Evolutionary conservation across 2,113 vertebrate genomes (phyloP), one percentile per base, ranked within the genome.

Genomic region (Synchiropus splendidus): DNA sequence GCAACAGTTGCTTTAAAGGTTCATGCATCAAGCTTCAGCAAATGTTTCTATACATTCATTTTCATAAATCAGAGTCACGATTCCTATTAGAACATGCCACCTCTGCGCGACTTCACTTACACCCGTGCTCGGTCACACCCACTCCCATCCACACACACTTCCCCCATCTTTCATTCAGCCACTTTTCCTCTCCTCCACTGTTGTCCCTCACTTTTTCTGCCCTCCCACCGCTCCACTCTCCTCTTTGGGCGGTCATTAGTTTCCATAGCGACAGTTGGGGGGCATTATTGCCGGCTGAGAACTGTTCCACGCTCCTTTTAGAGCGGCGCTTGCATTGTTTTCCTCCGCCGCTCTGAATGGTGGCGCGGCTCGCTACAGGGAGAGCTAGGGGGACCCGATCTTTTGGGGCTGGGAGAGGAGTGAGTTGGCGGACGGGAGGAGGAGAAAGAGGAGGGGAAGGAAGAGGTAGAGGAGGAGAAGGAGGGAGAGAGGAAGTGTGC

Each of bases 241-340:
- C 68, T 33, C 46, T 44, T 47, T 41, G 51, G 80, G 70, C 78
- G 72, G 75, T 79, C 83, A 87, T 89, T 89, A 87, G 90, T 96
- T 90, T 85, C 90, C 88, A 89, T 92, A 88, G 90, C 60, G 86
- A 97, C 87, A 64, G 57, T 42, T 69, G 79, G 63, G 81, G 74
- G 81, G 90, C 88, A 86, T 92, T 92, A 89, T 88, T 64, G 81
- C 74, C 58, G 86, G 67, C 84, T 83, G 84, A 75, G 85, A 85
- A 83, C 85, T 78, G 85, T 82, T 88, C 83, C 72, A 74, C 78
- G 81, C 74, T 86, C 79, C 79, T 87, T 87, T 87, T 87, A 85
- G 81, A 84, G 81, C 78, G 80, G 79, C 57, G 42, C 59, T 51
- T 72, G 77, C 83, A 82, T 84, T 81, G 84, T 77, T 84, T n/a